Evolutionary conservation across 2,797 vertebrate species (phyloP).

Genomic region (Loris lydekkerianus): DNA sequence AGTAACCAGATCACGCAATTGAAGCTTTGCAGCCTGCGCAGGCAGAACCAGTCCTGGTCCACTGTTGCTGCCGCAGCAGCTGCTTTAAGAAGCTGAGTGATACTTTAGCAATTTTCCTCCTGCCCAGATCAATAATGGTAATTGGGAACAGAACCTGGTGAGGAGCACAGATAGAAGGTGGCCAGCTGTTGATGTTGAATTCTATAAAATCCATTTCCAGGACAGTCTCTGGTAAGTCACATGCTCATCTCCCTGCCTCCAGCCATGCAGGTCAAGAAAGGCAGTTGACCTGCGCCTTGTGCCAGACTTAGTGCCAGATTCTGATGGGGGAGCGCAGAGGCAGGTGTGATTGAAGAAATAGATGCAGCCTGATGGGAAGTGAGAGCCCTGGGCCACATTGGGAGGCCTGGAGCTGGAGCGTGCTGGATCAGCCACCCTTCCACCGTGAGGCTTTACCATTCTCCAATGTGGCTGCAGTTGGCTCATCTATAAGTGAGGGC

Average conservation of each 20-base stretch:
- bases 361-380: neutral
- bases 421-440: neutral
- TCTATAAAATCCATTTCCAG: constrained; percentile 43
- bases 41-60: neutral
- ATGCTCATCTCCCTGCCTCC: neutral
- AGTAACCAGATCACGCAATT: neutral
- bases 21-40: neutral
- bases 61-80: neutral
- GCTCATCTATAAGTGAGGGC: neutral
- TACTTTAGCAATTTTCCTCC: constrained; percentile 25
- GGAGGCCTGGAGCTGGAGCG: neutral
- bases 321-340: neutral
- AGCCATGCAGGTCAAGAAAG: neutral
- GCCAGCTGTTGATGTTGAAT: neutral
- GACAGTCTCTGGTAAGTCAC: constrained; percentile 8
- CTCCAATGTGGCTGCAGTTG: neutral
- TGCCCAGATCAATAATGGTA: constrained; percentile 23
- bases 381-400: neutral
- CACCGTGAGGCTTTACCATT: neutral
- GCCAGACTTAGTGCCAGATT: neutral
- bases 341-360: neutral
- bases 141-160: constrained; percentile 33
- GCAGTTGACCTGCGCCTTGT: neutral
- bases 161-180: neutral
- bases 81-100: constrained; percentile 50